Evolutionary conservation across 2,113 vertebrate genomes (phyloP), one percentile per base, ranked within the genome.

Genomic region (Hassar affinis): DNA sequence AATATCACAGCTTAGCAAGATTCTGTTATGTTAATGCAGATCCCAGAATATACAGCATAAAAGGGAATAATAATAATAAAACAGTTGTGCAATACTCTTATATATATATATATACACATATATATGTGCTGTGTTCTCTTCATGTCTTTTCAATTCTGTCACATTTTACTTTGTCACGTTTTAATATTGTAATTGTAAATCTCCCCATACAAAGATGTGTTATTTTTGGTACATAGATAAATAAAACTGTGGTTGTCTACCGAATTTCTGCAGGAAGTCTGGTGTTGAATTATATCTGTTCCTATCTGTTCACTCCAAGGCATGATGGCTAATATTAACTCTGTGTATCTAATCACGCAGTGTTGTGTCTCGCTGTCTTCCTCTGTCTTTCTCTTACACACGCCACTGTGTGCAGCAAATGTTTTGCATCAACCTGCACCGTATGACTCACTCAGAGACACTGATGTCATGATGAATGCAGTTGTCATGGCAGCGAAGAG

Each of bases 151-250:
- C 66, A 81, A 45, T 71, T 87, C 78, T 12, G 86, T 88, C 86
- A 85, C 54, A 27, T 88, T 90, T 89, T 82, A 74, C 42, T 86
- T 86, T 42, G 38, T 42, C 38, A 3, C 38, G 6, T 42, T 85
- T 86, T 57, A 83, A 88, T 91, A 88, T 90, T 89, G 86, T 92
- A 90, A 90, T 88, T 84, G 87, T 92, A 90, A 90, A 87, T 75
- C 85, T 90, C 74, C 72, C 91, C 90, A 89, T 91, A 91, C 88
- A 93, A 94, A 94, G 82, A 91, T 85, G 75, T 93, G 93, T 92
- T 94, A 94, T 94, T 94, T 95, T 95, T 95, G 91, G 93, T 94
- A 95, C 93, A 92, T 94, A 92, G 92, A 93, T 90, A 91, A 94
- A 93, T 88, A 94, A 94, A 91, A 68, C 92, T 86, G 85, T 92